Percentiles rank a stretch among this genome's conserved stretches.
Conservation (phyloP, 2,797 vertebrate genomes). For the Sarcophilus harrisii region DNA sequence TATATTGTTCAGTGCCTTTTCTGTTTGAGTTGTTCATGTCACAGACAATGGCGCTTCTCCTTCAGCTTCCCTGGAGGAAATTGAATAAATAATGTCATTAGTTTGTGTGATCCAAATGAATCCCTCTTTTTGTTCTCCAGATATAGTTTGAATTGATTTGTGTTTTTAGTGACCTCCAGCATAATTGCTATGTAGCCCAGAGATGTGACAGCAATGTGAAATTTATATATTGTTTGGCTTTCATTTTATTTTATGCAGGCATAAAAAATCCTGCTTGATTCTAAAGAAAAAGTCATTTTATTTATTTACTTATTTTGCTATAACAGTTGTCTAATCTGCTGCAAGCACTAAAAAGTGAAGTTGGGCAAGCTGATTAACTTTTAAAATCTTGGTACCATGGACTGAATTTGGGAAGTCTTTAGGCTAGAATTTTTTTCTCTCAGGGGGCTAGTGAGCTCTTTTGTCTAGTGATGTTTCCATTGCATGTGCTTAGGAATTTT, state of each 20-base stretch:
- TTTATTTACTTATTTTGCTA: neutral
- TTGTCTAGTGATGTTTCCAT: neutral
- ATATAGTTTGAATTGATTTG: slow-evolving; percentile 40
- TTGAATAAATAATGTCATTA: slow-evolving; percentile 24
- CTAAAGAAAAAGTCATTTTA: slow-evolving; percentile 38
- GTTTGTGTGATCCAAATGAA: slow-evolving; percentile 42
- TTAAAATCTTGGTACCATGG: slow-evolving; percentile 34
- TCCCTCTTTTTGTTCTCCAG: slow-evolving; percentile 39
- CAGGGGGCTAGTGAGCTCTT: neutral
- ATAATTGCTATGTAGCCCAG: neutral
- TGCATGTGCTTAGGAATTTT: neutral
- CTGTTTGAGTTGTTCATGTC: neutral
- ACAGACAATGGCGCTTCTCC: neutral
- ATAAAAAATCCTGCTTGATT: slow-evolving; percentile 40
- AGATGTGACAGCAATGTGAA: slow-evolving; percentile 15
- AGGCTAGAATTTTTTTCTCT: slow-evolving; percentile 2
- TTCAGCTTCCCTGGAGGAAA: slow-evolving; percentile 24
- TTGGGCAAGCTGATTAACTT: slow-evolving; percentile 3
- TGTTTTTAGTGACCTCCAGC: slow-evolving; percentile 32
- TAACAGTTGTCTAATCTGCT: slow-evolving; percentile 28
- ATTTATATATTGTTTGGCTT: neutral
- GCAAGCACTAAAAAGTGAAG: neutral
- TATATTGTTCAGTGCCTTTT: neutral
- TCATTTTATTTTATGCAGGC: slow-evolving; percentile 35
- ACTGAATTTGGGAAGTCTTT: slow-evolving; percentile 36